phyloP scores from a whole-genome alignment of 2,797 vertebrate genomes.

The Chaenodraco wilsoni region DNA sequence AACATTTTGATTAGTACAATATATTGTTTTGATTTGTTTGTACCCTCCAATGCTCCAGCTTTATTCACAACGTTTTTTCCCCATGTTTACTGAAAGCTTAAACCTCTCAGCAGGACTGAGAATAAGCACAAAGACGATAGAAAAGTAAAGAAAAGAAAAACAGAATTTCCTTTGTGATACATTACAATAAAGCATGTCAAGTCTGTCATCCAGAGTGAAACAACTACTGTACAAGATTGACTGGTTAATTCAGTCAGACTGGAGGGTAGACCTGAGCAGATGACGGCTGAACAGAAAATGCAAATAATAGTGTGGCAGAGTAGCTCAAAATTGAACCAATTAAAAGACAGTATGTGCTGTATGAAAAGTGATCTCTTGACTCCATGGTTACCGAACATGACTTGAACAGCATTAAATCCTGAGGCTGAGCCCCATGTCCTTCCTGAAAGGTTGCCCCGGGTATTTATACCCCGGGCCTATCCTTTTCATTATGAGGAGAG shows the following conservation, averaged over 20 bases:
- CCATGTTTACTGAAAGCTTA: constrained; percentile 64
- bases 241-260: constrained; percentile 46
- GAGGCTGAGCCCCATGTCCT: constrained; percentile 32
- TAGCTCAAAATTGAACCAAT: constrained; percentile 26
- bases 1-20: constrained; percentile 74
- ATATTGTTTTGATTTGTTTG: constrained; percentile 39
- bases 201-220: constrained; percentile 32
- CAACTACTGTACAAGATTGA: constrained; percentile 41
- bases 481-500: constrained; percentile 46
- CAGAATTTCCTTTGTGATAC: constrained; percentile 27
- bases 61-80: constrained; percentile 54
- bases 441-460: constrained; percentile 49
- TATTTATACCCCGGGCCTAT: constrained; percentile 59
- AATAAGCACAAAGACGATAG: constrained; percentile 34
- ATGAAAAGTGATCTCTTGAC: constrained; percentile 29
- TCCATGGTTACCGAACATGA: constrained; percentile 39
- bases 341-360: constrained; percentile 11
- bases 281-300: constrained; percentile 26
- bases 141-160: constrained; percentile 19
- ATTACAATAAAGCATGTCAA: constrained; percentile 27
- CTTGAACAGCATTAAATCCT: constrained; percentile 34
- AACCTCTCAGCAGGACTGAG: constrained; percentile 45
- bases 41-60: constrained; percentile 42
- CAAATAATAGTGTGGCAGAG: not conserved
- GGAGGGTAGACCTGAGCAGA: constrained; percentile 52